A percentile compares a stretch with the other conserved stretches of the same genome.
These are phyloP conservation scores for Microcaecilia unicolor DNA, from an alignment of 2,797 vertebrate genomes.

Conservation along the genomic window DNA sequence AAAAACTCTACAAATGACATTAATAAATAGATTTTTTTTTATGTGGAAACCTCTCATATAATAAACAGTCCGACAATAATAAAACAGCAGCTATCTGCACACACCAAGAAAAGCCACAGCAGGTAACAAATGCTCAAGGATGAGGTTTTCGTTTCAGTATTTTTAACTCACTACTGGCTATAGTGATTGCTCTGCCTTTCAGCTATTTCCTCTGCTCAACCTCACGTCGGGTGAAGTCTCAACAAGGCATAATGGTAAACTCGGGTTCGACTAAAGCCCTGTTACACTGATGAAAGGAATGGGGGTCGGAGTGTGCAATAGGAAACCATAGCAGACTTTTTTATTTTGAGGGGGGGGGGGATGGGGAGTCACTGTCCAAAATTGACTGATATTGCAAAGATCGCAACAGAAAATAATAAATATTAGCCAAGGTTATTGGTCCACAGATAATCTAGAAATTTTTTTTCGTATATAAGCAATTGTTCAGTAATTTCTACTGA, in stretches of 20 bases:
- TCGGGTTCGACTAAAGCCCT: conserved; percentile 45
- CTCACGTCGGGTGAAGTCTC: conserved; percentile 56
- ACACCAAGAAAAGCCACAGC: conserved; percentile 85
- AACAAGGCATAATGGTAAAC: conserved; percentile 59
- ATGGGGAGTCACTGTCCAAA: conserved; percentile 27
- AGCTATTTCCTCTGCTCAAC: conserved; percentile 69
- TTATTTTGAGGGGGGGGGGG: too few relatives aligned
- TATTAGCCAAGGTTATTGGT: conserved; percentile 54
- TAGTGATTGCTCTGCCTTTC: conserved; percentile 76
- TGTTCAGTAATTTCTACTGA: conserved; percentile 40
- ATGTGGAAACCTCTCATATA: conserved; percentile 71
- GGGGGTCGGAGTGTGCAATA: conserved; percentile 23
- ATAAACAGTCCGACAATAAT: conserved; percentile 69
- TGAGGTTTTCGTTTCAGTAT: too few relatives aligned
- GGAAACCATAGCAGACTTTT: conserved; percentile 34
- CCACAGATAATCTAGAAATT: conserved; percentile 46
- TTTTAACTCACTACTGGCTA: too few relatives aligned
- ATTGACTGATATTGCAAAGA: conserved; percentile 42
- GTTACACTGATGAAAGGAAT: conserved; percentile 36
- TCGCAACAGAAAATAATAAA: conserved; percentile 38
- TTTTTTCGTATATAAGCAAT: conserved; percentile 32
- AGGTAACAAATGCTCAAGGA: too few relatives aligned
- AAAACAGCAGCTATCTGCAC: conserved; percentile 72
- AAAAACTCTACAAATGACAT: conserved; percentile 62
- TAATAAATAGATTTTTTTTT: conserved; percentile 57